These are phyloP conservation scores for Melinaea marsaeus DNA, from an alignment of 2,888 invertebrate genomes.

Conservation along the genomic window DNA sequence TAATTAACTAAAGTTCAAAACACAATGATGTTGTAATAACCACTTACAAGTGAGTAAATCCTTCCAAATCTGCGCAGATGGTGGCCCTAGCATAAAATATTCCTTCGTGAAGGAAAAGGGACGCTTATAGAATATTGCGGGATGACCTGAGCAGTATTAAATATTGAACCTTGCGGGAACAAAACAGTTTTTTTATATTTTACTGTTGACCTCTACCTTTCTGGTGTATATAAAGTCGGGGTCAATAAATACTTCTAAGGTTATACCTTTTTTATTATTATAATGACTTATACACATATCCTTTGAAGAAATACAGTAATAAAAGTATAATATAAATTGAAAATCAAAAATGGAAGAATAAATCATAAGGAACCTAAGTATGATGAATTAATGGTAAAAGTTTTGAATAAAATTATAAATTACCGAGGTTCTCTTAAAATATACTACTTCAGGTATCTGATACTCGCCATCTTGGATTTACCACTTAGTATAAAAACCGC, in stretches of 20 bases:
- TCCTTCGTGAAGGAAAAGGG: constrained; percentile 29
- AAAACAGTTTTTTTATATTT: constrained; percentile 4
- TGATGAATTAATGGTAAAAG: neutral
- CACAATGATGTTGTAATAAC: neutral
- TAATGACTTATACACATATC: no score
- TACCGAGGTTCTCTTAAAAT: neutral
- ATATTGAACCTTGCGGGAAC: constrained; percentile 6
- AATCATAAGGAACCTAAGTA: no score
- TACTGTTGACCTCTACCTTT: constrained; percentile 1
- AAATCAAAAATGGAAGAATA: no score
- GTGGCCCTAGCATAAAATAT: constrained; percentile 13
- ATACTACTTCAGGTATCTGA: neutral
- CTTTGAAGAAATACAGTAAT: no score
- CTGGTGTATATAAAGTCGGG: neutral
- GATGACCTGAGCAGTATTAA: constrained; percentile 7
- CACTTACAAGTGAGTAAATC: constrained; percentile 16
- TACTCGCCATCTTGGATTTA: neutral
- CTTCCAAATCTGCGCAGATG: constrained; percentile 15
- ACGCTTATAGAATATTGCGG: constrained; percentile 17
- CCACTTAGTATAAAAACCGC: constrained; percentile 4
- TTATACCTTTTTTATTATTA: no score
- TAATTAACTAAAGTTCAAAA: neutral
- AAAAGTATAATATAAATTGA: no score
- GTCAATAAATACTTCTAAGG: neutral
- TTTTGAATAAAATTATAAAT: neutral